Base-by-base conservation (phyloP, 2,113 vertebrate genomes). In the Phocoena phocoena region DNA sequence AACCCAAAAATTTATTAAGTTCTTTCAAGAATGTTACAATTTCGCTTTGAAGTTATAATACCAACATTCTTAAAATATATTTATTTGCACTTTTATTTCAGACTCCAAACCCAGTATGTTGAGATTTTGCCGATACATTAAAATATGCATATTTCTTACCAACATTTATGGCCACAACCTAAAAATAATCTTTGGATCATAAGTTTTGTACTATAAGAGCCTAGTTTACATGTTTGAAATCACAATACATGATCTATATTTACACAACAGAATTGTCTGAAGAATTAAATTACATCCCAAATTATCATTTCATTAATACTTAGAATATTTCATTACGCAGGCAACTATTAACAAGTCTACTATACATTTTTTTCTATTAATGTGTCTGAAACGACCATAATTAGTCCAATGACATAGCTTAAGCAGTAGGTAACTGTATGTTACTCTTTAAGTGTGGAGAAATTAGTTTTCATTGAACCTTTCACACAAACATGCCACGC, bases 181-280 rank as follows among this genome's bases (percentile, higher is more conserved):
- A 73, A 95, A 93, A 89, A 70, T 77, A 82, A 93, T 18, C 47
- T 93, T 94, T 91, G 18, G 88, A 23, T 91, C 36, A 13, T 73
- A 95, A 73, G 12, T 88, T 93, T 95, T 53, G n/a, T 91, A 41
- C 8, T 47, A 63, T 6, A 93, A 89, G 41, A 82, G 41, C 11
- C 50, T 79, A 93, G 26, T 81, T 93, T 77, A 87, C 31, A 80
- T 53, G 63, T 50, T 38, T 93, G 26, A 97, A 97, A 93, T 88
- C 84, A 95, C 13, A 96, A 91, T 80, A 80, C 93, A 86, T 87
- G 9, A 87, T 85, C 79, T 36, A n/a, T 50, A 97, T 92, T 95
- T 97, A 88, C 11, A 85, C 4, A 67, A 26, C 6, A 84, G 36
- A 90, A 41, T 25, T 96, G 5, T 76, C 70, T 92, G 76, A 89